phyloP scores from a whole-genome alignment of 2,797 vertebrate genomes.

The Bradypodion ventrale region DNA sequence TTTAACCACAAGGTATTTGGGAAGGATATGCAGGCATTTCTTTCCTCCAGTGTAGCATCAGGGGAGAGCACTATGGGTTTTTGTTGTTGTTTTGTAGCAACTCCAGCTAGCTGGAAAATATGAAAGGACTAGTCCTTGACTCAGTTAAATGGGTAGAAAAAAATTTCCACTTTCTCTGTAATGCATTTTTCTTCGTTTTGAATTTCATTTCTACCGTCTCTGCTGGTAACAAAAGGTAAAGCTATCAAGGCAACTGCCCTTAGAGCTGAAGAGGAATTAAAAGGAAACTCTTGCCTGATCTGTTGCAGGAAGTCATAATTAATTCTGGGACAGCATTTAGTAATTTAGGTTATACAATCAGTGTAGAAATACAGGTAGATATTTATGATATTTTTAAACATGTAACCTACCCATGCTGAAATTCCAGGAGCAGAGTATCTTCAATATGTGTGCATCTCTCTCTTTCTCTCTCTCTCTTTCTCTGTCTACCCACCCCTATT shows the following conservation, averaged over 20 bases:
- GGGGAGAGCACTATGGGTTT: not conserved
- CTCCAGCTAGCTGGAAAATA: not conserved
- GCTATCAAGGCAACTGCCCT: not conserved
- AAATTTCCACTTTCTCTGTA: slow-evolving; percentile 18
- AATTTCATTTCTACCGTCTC: not conserved
- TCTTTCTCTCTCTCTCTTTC: not conserved
- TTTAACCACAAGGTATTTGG: slow-evolving; percentile 26
- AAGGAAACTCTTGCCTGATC: not conserved
- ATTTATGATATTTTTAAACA: not conserved
- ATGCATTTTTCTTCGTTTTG: not conserved
- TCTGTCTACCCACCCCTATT: not conserved
- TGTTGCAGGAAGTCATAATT: not conserved
- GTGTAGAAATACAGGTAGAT: not conserved
- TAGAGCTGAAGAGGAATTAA: not conserved
- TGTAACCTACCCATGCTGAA: not conserved
- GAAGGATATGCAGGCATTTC: slow-evolving; percentile 11
- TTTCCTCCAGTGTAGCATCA: not conserved
- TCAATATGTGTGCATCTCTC: not conserved
- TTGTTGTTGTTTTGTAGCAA: not conserved
- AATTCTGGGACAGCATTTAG: not conserved
- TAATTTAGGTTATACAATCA: not conserved
- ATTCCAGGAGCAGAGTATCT: not conserved
- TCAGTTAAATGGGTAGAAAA: slow-evolving; percentile 13
- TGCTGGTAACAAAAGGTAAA: not conserved
- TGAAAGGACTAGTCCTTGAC: not conserved